Evolutionary conservation across 2,888 invertebrate species (phyloP), one percentile per base, ranked within the genome.

Genomic region (Leptothorax acervorum): DNA sequence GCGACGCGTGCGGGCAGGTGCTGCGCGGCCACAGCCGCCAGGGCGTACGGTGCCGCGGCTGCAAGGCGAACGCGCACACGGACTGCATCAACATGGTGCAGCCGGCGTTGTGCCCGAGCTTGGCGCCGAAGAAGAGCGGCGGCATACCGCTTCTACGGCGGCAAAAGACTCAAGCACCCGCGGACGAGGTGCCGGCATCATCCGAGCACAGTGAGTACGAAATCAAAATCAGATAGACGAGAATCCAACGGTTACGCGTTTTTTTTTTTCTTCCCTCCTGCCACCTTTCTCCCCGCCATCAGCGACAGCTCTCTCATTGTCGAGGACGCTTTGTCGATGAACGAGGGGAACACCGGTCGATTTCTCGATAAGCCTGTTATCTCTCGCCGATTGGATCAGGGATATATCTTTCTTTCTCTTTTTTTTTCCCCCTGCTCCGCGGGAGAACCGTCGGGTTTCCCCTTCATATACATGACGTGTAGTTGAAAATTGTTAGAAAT

Each of bases 1-100:
- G 99, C 95, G 99, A 99, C 95, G 97, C 98, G 90, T 99, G 99
- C 95, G 98, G 98, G 86, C 98, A 98, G 96, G 98, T 99, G 79
- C 96, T 99, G 82, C 96, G 98, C 96, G 98, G 99, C 84, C 99
- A 99, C 95, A 98, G 98, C 76, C 96, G 98, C 68, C 99, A 99
- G 95, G 99, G 99, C 23, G 95, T 99, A 82, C 97, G 98, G 88
- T 99, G 99, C 95, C 96, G 98, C 82, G 96, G 98, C 88, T 99
- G 99, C 95, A 99, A 98, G 95, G 97, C 98, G 95, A 99, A 98
- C 95, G 97, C 98, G 79, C 99, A 99, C 95, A 96, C 97, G 65
- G 98, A 98, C 95, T 99, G 99, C 95, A 96, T 96, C 88, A 96
- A 95, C 86, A 97, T 98, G 95, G 97, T 98, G 15, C 97, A 97